Evolutionary conservation across 1,140 invertebrate genomes (phyloP).

Genomic region (Ptiloglossa arizonensis): DNA sequence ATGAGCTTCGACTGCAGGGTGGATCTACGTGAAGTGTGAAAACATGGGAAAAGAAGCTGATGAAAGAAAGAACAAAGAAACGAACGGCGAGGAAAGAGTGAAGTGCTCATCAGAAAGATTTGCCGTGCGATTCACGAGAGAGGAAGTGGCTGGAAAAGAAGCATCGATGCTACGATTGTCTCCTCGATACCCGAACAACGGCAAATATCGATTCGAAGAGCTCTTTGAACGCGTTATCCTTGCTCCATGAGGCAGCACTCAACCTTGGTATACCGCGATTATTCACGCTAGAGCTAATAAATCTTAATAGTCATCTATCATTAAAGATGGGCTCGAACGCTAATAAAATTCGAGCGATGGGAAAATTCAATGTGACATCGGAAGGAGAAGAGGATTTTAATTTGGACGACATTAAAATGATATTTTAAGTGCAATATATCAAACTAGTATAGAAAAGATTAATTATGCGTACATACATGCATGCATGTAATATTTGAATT

Average conservation of each 20-base stretch:
- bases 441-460: too few relatives aligned
- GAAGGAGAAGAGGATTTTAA: too few relatives aligned
- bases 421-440: too few relatives aligned
- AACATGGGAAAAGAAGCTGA: conserved; percentile 43
- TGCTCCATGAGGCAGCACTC: neutral
- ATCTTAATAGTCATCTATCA: neutral
- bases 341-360: conserved; percentile 8
- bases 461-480: too few relatives aligned
- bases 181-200: conserved; percentile 40
- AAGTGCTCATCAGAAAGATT: conserved; percentile 43
- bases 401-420: too few relatives aligned
- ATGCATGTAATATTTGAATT: too few relatives aligned
- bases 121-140: conserved; percentile 20
- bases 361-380: conserved; percentile 58
- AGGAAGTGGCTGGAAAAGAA: conserved; percentile 47
- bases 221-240: conserved; percentile 26
- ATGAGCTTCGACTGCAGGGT: neutral
- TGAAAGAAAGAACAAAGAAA: conserved; percentile 21
- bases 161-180: conserved; percentile 47
- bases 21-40: conserved; percentile 25
- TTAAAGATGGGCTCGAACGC: too few relatives aligned
- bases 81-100: conserved; percentile 24
- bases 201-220: conserved; percentile 43
- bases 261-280: neutral
- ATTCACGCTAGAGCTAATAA: neutral